Conservation (phyloP, 35 echinoderm and acorn worm genomes). For the Apostichopus japonicus region DNA sequence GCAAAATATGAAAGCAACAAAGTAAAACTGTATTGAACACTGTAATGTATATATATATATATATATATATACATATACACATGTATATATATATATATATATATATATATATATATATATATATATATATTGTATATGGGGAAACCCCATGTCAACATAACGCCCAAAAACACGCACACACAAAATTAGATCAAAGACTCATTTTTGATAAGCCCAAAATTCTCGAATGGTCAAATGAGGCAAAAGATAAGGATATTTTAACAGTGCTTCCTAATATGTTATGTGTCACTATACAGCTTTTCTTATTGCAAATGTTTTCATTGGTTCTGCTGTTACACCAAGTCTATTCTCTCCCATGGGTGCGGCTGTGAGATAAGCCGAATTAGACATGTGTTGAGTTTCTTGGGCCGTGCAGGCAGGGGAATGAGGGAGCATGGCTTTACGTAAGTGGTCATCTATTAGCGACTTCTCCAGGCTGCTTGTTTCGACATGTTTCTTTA, state of each 20-base stretch:
- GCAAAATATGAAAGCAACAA: not conserved
- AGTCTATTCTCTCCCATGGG: not conserved
- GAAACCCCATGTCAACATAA: too few species aligned
- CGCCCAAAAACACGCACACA: too few species aligned
- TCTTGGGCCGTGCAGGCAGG: not conserved
- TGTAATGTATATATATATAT: not conserved
- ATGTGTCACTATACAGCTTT: conserved; percentile 5
- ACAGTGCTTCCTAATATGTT: not conserved
- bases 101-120: too few species aligned
- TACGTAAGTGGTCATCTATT: conserved; percentile 5
- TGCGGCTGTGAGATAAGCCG: not conserved
- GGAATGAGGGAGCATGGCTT: not conserved
- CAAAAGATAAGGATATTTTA: not conserved
- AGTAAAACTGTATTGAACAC: not conserved
- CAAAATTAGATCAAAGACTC: too few species aligned
- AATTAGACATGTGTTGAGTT: not conserved
- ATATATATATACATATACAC: not conserved
- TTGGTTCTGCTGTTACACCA: not conserved
- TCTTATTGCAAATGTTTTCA: conserved; percentile 42
- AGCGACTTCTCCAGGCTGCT: not conserved
- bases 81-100: too few species aligned
- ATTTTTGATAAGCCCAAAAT: too few species aligned
- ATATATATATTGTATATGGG: too few species aligned
- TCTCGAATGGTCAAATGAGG: not conserved
- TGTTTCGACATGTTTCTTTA: not conserved